Percentiles rank a stretch among this genome's conserved stretches.
Evolutionary conservation across 2,888 invertebrate species (phyloP).

Genomic region (Calameuta filiformis): DNA sequence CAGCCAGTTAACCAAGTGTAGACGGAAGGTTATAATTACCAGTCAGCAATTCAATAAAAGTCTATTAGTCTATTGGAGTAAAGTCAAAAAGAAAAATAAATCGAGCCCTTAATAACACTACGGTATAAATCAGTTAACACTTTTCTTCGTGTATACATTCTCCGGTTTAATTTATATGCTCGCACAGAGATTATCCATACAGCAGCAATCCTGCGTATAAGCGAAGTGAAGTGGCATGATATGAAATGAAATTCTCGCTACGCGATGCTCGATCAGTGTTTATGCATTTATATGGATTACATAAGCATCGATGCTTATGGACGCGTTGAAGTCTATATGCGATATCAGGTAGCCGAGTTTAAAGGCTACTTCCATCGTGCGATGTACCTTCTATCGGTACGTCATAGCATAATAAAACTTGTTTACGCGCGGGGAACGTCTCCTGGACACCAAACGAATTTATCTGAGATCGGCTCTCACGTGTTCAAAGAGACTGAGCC

Average conservation of each 20-base stretch:
- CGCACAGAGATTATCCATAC: neutral
- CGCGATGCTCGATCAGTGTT: neutral
- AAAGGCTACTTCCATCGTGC: neutral
- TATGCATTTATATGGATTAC: neutral
- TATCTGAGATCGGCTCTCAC: conserved; percentile 2
- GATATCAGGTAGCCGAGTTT: neutral
- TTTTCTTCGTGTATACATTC: neutral
- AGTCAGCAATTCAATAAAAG: neutral
- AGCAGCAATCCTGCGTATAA: neutral
- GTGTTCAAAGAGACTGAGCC: conserved; percentile 1
- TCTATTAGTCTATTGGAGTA: neutral
- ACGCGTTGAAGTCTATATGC: neutral
- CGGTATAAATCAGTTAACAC: neutral
- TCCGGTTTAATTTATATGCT: neutral
- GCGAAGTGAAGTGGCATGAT: neutral
- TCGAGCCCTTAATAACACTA: neutral
- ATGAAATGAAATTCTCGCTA: neutral
- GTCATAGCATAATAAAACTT: neutral
- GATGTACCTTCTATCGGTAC: neutral
- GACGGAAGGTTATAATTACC: neutral
- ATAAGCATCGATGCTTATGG: neutral
- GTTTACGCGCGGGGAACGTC: neutral
- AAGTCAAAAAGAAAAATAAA: neutral
- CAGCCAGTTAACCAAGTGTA: neutral
- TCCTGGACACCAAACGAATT: neutral